Base-by-base conservation (phyloP, 2,797 vertebrate genomes). In the Coccyzus lansbergi region DNA sequence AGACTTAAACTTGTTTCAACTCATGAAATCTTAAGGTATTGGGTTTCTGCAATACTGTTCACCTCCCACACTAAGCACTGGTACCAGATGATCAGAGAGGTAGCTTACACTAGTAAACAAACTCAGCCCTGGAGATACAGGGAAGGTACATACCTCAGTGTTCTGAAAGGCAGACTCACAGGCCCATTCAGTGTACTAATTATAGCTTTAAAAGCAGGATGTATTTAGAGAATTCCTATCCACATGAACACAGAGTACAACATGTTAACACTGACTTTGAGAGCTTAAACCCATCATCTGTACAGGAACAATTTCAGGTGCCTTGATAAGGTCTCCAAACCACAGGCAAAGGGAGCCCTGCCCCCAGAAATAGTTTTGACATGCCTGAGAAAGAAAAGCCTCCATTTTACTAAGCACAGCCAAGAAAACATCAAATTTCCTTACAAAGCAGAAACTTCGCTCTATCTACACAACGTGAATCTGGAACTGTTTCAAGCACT, bases 361-460 rank as follows among this genome's bases (percentile, higher is more conserved):
- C 44, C 63, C 36, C 79, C 51, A 76, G 83, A 58, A 92, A 52
- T 1, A 91, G 52, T 20, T 87, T 70, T 62, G 46, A 85, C 0
- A 2, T 91, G 52, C 53, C 40, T 18, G 31, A 77, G 53, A 91
- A 88, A 56, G 25, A 87, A 92, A 81, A 42, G 16, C 48, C 29
- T 67, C 36, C 2, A 1, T 60, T 82, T 87, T 58, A 70, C 62
- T 78, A 81, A 78, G 40, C 44, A 40, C 7, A 79, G 38, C 63
- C 72, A 82, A 42, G 40, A 87, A 86, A 86, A 67, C 21, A 83
- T 29, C 38, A 36, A 81, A 90, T 22, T 84, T 55, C 65, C 46
- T 86, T 78, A 84, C 67, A 58, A 95, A 88, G 72, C 46, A 92
- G 80, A 72, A 86, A 72, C n/a, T 78, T 53, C 72, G 42, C 31